A percentile compares a stretch with the other conserved stretches of the same genome.
Evolutionary conservation across 2,113 vertebrate species (phyloP).

Genomic region (Cebidichthys violaceus): DNA sequence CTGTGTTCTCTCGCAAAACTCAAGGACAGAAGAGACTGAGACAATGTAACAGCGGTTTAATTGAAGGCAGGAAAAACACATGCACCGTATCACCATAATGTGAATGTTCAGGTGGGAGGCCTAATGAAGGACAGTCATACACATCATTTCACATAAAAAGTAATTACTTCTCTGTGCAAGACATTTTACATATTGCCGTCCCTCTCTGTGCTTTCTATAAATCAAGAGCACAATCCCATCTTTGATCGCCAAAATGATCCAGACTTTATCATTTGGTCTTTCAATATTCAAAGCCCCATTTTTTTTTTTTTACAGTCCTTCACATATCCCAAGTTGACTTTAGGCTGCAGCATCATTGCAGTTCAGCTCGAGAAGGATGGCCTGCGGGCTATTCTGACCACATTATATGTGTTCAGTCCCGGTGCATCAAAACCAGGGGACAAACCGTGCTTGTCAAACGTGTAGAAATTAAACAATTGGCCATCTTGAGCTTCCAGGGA

Average conservation of each 20-base stretch:
- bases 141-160: conserved; percentile 24
- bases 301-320: neutral
- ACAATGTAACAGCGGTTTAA: conserved; percentile 7
- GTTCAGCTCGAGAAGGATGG: conserved; percentile 80
- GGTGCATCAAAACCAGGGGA: conserved; percentile 93
- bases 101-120: conserved; percentile 19
- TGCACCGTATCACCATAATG: conserved; percentile 15
- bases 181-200: neutral
- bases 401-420: conserved; percentile 92
- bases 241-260: neutral
- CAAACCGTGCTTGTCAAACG: conserved; percentile 84
- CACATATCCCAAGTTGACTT: neutral
- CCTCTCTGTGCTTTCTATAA: neutral
- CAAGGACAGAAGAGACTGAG: conserved; percentile 1
- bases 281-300: conserved; percentile 1
- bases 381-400: conserved; percentile 85
- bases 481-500: conserved; percentile 92
- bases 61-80: conserved; percentile 42
- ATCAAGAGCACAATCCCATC: neutral
- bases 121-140: conserved; percentile 25
- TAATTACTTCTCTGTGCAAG: conserved; percentile 17
- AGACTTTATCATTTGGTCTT: neutral
- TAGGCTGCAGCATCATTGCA: neutral
- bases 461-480: conserved; percentile 93
- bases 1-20: neutral